phyloP scores from a whole-genome alignment of 2,888 invertebrate species.

The Caenorhabditis zanzibari region DNA sequence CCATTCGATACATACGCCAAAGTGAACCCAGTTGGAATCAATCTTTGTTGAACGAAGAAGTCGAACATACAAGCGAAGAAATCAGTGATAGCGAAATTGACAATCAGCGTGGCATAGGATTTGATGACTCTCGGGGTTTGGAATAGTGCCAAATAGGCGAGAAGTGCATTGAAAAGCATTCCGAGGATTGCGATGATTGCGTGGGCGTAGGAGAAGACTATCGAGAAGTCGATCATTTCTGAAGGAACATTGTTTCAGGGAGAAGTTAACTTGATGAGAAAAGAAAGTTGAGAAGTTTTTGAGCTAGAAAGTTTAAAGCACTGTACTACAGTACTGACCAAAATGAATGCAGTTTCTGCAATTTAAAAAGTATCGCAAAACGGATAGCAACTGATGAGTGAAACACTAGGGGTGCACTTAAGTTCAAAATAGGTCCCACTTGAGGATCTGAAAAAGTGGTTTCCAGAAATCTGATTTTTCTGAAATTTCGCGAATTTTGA shows the following conservation, averaged over 20 bases:
- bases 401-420: too few relatives aligned
- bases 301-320: too few relatives aligned
- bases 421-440: too few relatives aligned
- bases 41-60: slow-evolving; percentile 47
- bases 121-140: slow-evolving; percentile 38
- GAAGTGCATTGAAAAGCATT: slow-evolving; percentile 23
- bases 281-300: too few relatives aligned
- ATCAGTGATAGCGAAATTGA: slow-evolving; percentile 56
- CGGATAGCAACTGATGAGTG: too few relatives aligned
- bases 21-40: slow-evolving; percentile 43
- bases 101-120: slow-evolving; percentile 44
- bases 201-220: slow-evolving; percentile 42
- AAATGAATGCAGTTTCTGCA: too few relatives aligned
- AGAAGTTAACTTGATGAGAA: too few relatives aligned
- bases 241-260: background rate
- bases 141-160: slow-evolving; percentile 44
- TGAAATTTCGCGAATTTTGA: too few relatives aligned
- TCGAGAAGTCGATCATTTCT: slow-evolving; percentile 40
- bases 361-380: too few relatives aligned
- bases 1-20: slow-evolving; percentile 46
- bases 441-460: too few relatives aligned
- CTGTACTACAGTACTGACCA: too few relatives aligned
- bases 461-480: too few relatives aligned
- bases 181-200: slow-evolving; percentile 43
- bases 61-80: slow-evolving; percentile 47